These are phyloP conservation scores for Amphiprion ocellaris DNA, from an alignment of 2,113 vertebrate species.

Conservation along the genomic window DNA sequence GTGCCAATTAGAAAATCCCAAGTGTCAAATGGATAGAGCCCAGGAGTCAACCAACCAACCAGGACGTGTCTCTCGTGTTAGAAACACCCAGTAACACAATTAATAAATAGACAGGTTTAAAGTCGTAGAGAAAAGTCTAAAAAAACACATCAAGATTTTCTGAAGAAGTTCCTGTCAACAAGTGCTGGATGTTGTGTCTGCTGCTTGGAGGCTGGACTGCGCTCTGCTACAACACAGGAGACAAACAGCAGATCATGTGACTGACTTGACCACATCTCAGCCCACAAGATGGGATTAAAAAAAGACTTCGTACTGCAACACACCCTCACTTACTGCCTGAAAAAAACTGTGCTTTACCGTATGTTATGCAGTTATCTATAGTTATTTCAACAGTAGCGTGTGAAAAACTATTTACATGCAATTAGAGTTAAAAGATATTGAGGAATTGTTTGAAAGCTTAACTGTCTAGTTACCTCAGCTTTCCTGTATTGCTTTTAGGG, in stretches of 20 bases:
- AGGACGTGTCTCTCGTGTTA: conserved; percentile 72
- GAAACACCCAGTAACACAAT: conserved; percentile 71
- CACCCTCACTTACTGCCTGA: conserved; percentile 47
- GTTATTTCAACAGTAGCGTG: conserved; percentile 2
- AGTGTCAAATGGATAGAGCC: conserved; percentile 64
- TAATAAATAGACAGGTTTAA: conserved; percentile 71
- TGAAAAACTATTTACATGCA: not conserved
- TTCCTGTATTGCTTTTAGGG: conserved; percentile 94
- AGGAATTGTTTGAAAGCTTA: not conserved
- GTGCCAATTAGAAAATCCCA: conserved; percentile 69
- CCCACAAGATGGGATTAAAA: conserved; percentile 57
- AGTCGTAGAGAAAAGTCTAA: conserved; percentile 43
- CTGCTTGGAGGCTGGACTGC: conserved; percentile 84
- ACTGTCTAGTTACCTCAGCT: conserved; percentile 90
- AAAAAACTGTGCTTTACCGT: conserved; percentile 42
- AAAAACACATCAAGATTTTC: conserved; percentile 60
- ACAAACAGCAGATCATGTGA: conserved; percentile 82
- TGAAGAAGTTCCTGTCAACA: conserved; percentile 85
- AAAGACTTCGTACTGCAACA: conserved; percentile 47
- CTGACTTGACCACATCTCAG: conserved; percentile 67
- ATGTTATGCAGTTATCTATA: conserved; percentile 3
- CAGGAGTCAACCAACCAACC: conserved; percentile 56
- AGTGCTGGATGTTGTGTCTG: conserved; percentile 87
- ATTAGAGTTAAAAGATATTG: not conserved
- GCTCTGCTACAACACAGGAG: conserved; percentile 86